A percentile compares a stretch with the other conserved stretches of the same genome.
phyloP scores from a whole-genome alignment of 2,113 vertebrate genomes.

The Xiphophorus maculatus region DNA sequence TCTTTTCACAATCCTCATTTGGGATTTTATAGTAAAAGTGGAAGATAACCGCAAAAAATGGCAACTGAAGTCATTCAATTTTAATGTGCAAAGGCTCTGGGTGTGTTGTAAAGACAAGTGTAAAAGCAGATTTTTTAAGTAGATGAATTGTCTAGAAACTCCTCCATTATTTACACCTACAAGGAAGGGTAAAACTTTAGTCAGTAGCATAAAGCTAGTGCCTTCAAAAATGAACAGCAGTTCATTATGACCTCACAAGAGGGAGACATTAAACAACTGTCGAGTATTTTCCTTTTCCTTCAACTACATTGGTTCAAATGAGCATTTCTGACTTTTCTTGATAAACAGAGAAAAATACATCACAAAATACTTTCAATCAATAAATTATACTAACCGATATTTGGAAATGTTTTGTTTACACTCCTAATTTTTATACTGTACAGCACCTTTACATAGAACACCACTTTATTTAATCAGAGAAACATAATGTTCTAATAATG shows the following conservation, averaged over 20 bases:
- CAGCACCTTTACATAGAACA: background rate
- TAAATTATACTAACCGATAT: too few relatives aligned
- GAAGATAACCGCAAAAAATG: background rate
- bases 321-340: background rate
- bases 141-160: too few relatives aligned
- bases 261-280: conserved; percentile 45
- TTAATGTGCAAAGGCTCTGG: background rate
- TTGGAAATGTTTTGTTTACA: too few relatives aligned
- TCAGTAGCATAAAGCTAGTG: background rate
- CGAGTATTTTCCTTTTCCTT: background rate
- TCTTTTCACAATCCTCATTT: too few relatives aligned
- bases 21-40: too few relatives aligned
- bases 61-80: background rate
- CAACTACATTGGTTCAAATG: background rate
- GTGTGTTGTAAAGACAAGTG: background rate
- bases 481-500: background rate
- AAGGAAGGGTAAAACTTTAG: background rate
- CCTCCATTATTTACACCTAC: too few relatives aligned
- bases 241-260: conserved; percentile 31
- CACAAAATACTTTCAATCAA: background rate
- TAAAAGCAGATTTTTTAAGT: background rate
- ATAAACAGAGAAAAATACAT: background rate
- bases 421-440: background rate
- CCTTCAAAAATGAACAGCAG: background rate
- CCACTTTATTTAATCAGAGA: background rate